Evolutionary conservation across 2,113 vertebrate genomes (phyloP).

Genomic region (Lophius piscatorius): DNA sequence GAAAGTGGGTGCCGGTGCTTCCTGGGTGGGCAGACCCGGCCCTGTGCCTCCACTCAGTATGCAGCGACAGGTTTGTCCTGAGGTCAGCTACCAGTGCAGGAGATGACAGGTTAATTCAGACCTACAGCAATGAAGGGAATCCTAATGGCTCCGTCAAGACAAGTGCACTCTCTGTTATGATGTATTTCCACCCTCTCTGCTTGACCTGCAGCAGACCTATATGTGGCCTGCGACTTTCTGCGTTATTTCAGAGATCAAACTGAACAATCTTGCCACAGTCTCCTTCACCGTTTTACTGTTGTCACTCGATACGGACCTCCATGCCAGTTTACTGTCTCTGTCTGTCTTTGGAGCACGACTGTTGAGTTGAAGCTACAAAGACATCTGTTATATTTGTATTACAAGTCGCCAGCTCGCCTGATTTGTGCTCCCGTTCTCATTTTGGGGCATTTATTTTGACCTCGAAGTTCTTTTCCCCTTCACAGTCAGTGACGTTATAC

Average conservation of each 20-base stretch:
- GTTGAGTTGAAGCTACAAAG: conserved; percentile 33
- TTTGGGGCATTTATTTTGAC: conserved; percentile 55
- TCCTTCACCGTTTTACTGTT: conserved; percentile 23
- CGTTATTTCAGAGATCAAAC: conserved; percentile 17
- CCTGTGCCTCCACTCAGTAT: conserved; percentile 30
- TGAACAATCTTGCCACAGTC: conserved; percentile 11
- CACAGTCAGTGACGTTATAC: conserved; percentile 49
- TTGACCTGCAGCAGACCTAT: conserved; percentile 15
- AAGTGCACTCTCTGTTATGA: conserved; percentile 28
- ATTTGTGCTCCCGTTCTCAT: conserved; percentile 42
- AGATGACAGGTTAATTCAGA: conserved; percentile 57
- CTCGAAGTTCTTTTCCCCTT: conserved; percentile 56
- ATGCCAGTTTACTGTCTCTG: conserved; percentile 25
- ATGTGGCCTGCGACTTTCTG: conserved; percentile 11
- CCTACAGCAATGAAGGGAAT: conserved; percentile 62
- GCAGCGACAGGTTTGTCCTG: conserved; percentile 43
- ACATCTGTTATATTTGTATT: conserved; percentile 63
- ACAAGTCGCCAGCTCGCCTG: conserved; percentile 20
- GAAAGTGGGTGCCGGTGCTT: conserved; percentile 27
- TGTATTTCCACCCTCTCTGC: conserved; percentile 22
- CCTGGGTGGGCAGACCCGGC: conserved; percentile 51
- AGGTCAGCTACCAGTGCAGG: conserved; percentile 46
- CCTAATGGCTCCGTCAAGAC: conserved; percentile 62
- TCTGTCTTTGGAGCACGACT: conserved; percentile 20
- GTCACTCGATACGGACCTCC: conserved; percentile 39